Evolutionary conservation across 2,888 invertebrate species (phyloP).

Genomic region (Spicauda simplicius): DNA sequence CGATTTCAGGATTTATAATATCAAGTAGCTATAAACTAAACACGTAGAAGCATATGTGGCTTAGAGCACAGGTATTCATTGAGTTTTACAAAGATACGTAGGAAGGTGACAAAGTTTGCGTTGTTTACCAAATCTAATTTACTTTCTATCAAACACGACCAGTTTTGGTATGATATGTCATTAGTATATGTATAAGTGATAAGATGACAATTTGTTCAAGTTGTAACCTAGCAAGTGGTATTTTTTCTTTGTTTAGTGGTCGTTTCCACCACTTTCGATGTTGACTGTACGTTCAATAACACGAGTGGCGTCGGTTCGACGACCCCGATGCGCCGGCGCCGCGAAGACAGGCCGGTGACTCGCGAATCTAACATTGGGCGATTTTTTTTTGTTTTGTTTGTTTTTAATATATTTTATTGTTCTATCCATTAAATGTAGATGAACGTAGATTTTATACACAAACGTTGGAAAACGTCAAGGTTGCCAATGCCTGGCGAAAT

Average conservation of each 20-base stretch:
- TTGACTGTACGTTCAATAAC: slow-evolving; percentile 65
- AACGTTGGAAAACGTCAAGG: too few species aligned
- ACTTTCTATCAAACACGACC: background rate
- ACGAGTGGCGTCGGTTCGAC: slow-evolving; percentile 73
- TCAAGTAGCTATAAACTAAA: too few species aligned
- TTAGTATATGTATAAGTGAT: background rate
- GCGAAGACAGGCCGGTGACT: slow-evolving; percentile 63
- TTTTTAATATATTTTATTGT: slow-evolving; percentile 17
- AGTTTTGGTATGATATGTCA: too few species aligned
- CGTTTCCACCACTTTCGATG: slow-evolving; percentile 28
- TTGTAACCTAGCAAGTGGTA: too few species aligned
- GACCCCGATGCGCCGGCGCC: slow-evolving; percentile 74
- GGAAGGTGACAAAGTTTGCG: too few species aligned
- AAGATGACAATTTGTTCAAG: background rate
- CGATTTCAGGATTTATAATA: too few species aligned
- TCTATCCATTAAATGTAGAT: background rate
- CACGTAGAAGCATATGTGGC: too few species aligned
- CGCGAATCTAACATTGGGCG: slow-evolving; percentile 50
- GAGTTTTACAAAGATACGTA: too few species aligned
- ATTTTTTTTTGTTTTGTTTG: slow-evolving; percentile 30
- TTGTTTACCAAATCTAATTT: background rate
- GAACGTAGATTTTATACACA: background rate
- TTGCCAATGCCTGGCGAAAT: too few species aligned
- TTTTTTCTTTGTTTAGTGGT: background rate
- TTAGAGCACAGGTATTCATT: too few species aligned